Evolutionary conservation across 2,113 vertebrate genomes (phyloP), one percentile per base, ranked within the genome.

Genomic region (Varanus komodoensis): DNA sequence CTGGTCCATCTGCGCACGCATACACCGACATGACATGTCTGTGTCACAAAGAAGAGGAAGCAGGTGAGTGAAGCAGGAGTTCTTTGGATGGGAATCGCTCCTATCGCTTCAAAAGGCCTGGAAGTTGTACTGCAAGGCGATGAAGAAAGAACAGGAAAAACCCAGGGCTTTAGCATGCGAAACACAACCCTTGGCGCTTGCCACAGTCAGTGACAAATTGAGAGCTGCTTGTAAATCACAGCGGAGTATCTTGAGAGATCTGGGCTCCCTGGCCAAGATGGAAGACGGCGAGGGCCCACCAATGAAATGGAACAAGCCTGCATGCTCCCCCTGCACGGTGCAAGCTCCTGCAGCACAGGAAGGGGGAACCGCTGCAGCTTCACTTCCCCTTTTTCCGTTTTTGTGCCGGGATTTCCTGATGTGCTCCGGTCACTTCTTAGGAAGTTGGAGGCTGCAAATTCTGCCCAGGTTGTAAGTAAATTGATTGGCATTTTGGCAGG

Each of bases 1-100:
- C 38, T 8, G 0, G 0, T 54, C 11, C 2, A 4, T 68, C 44
- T 1, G 0, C 4, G 0, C 44, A 14, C n/a, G 52, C 4, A 6
- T 17, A 3, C 12, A 0, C 27, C 27, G 6, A 25, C 23, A 27
- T 2, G 23, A 23, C 25, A 77, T 8, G 11, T 52, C 88, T 84
- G 54, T 78, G 71, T 34, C 57, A 68, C 67, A 48, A 67, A 75
- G 38, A 29, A 27, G 81, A 38, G 12, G 5, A 34, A 4, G n/a
- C 1, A 57, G 11, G 4, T 9, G 3, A 44, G 27, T 79, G 82
- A 85, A 69, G 88, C 82, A 69, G 84, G 19, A 6, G 61, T 32
- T 64, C 19, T 78, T n/a, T 64, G 27, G 78, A 25, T 64, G 29
- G 52, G 50, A 73, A 44, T 27, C 52, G 52, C n/a, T 38, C 29